A percentile compares a stretch with the other conserved stretches of the same genome.
These are phyloP conservation scores for Oxystoma pomonae DNA, from an alignment of 2,888 invertebrate genomes.

Conservation along the genomic window DNA sequence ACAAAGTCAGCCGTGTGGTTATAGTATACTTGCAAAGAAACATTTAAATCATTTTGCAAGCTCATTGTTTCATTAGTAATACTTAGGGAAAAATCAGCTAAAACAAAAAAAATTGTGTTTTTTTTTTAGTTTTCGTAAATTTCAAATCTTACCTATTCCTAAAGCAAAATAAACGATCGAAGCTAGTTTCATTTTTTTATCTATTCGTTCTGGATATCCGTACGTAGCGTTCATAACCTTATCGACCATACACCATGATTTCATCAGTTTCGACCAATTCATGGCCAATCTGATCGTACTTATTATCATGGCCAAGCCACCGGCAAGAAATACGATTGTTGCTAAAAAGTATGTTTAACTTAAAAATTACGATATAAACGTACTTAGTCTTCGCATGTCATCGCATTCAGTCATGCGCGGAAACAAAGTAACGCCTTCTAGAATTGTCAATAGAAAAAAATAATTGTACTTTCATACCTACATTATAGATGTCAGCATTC, in stretches of 20 bases:
- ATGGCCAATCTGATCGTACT: conserved; percentile 22
- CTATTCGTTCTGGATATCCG: conserved; percentile 27
- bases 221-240: conserved; percentile 29
- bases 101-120: conserved; percentile 15
- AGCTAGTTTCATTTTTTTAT: conserved; percentile 20
- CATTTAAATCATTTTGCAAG: conserved; percentile 5
- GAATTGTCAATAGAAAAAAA: no score
- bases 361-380: not conserved
- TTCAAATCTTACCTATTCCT: conserved; percentile 25
- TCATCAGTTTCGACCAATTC: conserved; percentile 29
- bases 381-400: no score
- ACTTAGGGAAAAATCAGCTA: conserved; percentile 24
- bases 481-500: not conserved
- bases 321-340: conserved; percentile 16
- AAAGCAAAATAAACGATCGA: conserved; percentile 19
- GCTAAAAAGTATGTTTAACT: conserved; percentile 11
- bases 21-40: conserved; percentile 10
- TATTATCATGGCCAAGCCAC: conserved; percentile 13
- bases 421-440: no score
- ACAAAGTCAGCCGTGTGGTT: conserved; percentile 16
- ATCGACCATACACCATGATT: conserved; percentile 29
- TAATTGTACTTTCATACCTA: no score
- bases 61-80: conserved; percentile 16
- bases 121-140: no score
- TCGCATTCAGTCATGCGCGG: no score